phyloP scores from a whole-genome alignment of 2,113 vertebrate species.

The Pseudonaja textilis region DNA sequence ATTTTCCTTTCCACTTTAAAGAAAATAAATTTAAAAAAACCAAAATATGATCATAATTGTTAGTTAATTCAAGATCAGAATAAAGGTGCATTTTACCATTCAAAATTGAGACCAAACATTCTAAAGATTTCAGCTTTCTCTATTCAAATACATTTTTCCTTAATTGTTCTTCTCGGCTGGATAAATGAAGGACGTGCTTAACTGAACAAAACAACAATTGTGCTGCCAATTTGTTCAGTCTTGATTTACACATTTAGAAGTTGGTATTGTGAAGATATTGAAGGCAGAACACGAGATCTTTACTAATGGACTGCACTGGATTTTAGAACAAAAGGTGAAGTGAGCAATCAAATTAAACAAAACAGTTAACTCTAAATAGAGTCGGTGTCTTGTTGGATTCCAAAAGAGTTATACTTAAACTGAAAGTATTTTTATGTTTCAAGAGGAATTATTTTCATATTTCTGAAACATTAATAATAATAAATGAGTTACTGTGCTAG shows the following conservation, averaged over 20 bases:
- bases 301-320: conserved; percentile 29
- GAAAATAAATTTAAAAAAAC: conserved; percentile 24
- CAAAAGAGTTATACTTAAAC: not conserved
- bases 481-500: conserved; percentile 3
- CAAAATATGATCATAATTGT: conserved; percentile 18
- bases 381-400: not conserved
- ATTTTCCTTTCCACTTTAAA: conserved; percentile 34
- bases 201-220: conserved; percentile 58
- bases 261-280: conserved; percentile 48
- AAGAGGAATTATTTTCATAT: conserved; percentile 35
- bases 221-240: conserved; percentile 57
- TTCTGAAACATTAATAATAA: conserved; percentile 39
- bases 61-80: conserved; percentile 46
- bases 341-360: conserved; percentile 47
- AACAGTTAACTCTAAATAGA: conserved; percentile 51
- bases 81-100: conserved; percentile 22
- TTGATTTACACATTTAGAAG: conserved; percentile 56
- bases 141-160: conserved; percentile 30
- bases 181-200: conserved; percentile 47
- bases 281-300: conserved; percentile 55
- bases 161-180: conserved; percentile 41
- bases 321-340: conserved; percentile 57
- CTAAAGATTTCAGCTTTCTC: not conserved
- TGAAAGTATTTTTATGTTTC: conserved; percentile 4
- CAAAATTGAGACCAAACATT: conserved; percentile 16